phyloP scores from a whole-genome alignment of 2,113 vertebrate species.

The Chionodraco myersi region DNA sequence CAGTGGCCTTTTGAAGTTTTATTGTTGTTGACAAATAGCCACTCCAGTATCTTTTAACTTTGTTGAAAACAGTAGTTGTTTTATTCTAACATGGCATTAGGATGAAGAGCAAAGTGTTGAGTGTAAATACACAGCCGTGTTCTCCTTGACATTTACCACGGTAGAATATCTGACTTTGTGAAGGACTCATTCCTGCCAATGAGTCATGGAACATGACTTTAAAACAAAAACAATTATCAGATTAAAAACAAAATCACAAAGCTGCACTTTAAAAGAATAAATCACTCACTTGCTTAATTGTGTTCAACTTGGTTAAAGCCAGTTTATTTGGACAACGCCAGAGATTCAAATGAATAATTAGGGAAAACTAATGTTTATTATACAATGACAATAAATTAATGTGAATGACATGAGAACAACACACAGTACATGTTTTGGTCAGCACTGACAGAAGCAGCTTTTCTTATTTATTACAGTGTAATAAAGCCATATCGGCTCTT shows the following conservation, averaged over 20 bases:
- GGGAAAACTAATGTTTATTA: slow-evolving; percentile 23
- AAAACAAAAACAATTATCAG: background rate
- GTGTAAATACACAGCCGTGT: background rate
- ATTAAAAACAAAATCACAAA: background rate
- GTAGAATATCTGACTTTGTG: background rate
- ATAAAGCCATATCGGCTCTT: slow-evolving; percentile 6
- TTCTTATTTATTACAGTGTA: background rate
- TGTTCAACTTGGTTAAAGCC: slow-evolving; percentile 26
- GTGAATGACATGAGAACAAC: slow-evolving; percentile 41
- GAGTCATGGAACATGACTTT: background rate
- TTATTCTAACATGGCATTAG: background rate
- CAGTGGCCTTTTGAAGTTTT: too few species aligned
- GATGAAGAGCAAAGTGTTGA: background rate
- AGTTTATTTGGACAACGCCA: slow-evolving; percentile 68
- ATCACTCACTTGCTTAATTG: background rate
- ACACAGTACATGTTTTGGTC: slow-evolving; percentile 46
- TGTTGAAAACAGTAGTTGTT: background rate
- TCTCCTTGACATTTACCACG: background rate
- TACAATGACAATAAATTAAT: slow-evolving; percentile 61
- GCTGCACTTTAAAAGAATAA: background rate
- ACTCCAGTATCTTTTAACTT: background rate
- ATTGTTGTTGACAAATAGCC: too few species aligned
- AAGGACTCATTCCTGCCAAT: background rate
- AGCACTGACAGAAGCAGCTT: slow-evolving; percentile 42
- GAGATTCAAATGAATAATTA: slow-evolving; percentile 41